A percentile compares a stretch with the other conserved stretches of the same genome.
Evolutionary conservation across 1,140 invertebrate species (phyloP).

Genomic region (Ceratosolen solmsi): DNA sequence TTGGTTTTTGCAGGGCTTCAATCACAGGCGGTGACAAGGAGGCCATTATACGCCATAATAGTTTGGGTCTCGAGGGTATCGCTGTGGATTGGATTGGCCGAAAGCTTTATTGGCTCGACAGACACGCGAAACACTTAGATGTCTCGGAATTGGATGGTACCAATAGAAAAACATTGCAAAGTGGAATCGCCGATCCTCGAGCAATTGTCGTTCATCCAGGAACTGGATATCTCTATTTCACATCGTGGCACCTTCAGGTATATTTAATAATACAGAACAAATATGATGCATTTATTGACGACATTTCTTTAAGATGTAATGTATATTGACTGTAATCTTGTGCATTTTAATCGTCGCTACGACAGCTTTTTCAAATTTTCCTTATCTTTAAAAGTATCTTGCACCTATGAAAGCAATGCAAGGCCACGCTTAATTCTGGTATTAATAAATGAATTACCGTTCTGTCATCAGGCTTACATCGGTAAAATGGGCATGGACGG

Average conservation of each 20-base stretch:
- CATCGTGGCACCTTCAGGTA: constrained; percentile 92
- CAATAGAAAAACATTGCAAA: constrained; percentile 89
- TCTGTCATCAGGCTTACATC: constrained; percentile 85
- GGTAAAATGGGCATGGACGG: constrained; percentile 99
- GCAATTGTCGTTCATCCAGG: constrained; percentile 96
- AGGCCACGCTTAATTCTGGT: no score
- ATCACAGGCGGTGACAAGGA: constrained; percentile 78
- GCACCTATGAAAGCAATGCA: no score
- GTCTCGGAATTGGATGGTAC: constrained; percentile 95
- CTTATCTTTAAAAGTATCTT: no score
- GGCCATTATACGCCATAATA: constrained; percentile 92
- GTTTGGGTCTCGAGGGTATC: constrained; percentile 96
- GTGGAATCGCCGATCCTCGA: constrained; percentile 91
- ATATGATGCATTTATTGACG: no score
- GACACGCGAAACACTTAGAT: constrained; percentile 94
- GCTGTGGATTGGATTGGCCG: constrained; percentile 97
- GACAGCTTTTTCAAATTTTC: no score
- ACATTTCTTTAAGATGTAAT: no score
- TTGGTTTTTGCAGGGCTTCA: constrained; percentile 64
- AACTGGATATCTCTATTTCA: constrained; percentile 95
- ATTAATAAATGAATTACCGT: no score
- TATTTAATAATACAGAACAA: not conserved
- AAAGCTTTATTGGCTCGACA: constrained; percentile 98
- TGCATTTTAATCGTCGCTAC: no score
- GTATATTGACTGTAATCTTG: no score